Base-by-base conservation (phyloP, 2,113 vertebrate genomes). In the Leucopsar rothschildi region DNA sequence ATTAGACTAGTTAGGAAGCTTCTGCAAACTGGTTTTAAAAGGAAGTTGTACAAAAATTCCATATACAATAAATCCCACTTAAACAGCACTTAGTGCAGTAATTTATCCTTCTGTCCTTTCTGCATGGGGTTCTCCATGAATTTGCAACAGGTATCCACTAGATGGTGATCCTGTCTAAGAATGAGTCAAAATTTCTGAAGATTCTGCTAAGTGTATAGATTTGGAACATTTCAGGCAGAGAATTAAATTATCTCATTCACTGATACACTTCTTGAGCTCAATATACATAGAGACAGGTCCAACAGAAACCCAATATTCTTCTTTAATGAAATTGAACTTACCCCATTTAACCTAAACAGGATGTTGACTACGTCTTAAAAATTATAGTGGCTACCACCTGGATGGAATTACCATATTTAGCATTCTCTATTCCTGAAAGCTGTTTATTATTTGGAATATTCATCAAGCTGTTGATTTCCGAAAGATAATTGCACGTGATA, bases 141-240 rank as follows among this genome's bases (percentile, higher is more conserved):
- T 44, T 95, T 95, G 60, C 83, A 72, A 12, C 23, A 79, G 73
- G 60, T 85, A 64, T 56, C 92, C 95, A 49, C 92, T 95, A 95
- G 95, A 82, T 96, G 94, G 96, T 81, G 92, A 77, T 86, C 68
- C 63, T 64, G 20, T 40, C 47, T 52, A 83, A 70, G 79, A 88
- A 52, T 12, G 33, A 89, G 47, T 91, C 59, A 50, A 42, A 69
- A 60, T 60, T 92, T 60, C 49, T 85, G 61, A 53, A 40, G 42
- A 37, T 81, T 42, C 24, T 83, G 12, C 33, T 3, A 9, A 42
- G 7, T 63, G 3, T 12, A 24, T 35, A 31, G 56, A 28, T 87
- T 31, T 68, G 57, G 44, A 93, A 95, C 47, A 68, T 17, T 78
- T 71, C 42, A 71, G 45, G 27, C 25, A 45, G 60, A 59, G 12